These are phyloP conservation scores for Corydoras maculifer DNA, from an alignment of 2,113 vertebrate genomes.

Conservation along the genomic window DNA sequence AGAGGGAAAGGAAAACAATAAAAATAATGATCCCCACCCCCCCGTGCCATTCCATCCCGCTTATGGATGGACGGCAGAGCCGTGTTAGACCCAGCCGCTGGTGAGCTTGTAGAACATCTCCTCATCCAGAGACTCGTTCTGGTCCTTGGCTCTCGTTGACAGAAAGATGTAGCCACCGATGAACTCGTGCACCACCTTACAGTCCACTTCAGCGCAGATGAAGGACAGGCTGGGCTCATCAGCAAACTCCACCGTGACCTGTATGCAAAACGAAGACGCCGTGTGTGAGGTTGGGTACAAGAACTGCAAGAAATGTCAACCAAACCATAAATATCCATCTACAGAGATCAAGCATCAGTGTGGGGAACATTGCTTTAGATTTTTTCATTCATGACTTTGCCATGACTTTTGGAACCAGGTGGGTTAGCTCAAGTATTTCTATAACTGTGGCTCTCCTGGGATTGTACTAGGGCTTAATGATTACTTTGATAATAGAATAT, in stretches of 20 bases:
- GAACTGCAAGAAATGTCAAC: neutral
- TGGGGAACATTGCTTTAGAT: no score
- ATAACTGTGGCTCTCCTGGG: no score
- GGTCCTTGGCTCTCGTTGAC: slow-evolving; percentile 93
- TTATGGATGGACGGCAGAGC: slow-evolving; percentile 13
- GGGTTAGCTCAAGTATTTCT: no score
- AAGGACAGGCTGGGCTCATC: slow-evolving; percentile 90
- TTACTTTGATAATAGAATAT: no score
- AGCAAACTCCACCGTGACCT: slow-evolving; percentile 96
- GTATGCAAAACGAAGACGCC: neutral
- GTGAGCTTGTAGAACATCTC: slow-evolving; percentile 99
- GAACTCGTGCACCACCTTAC: slow-evolving; percentile 98
- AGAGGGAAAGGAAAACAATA: slow-evolving; percentile 40
- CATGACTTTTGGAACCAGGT: no score
- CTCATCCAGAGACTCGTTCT: slow-evolving; percentile 96
- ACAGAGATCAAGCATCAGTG: no score
- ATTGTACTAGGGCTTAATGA: no score
- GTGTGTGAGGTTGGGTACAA: neutral
- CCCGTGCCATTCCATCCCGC: slow-evolving; percentile 32
- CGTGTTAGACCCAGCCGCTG: slow-evolving; percentile 92
- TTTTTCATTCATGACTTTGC: no score
- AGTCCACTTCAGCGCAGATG: slow-evolving; percentile 93
- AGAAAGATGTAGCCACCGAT: slow-evolving; percentile 98
- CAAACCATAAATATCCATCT: no score
- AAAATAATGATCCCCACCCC: slow-evolving; percentile 35